phyloP scores from a whole-genome alignment of 2,113 vertebrate species.

The Rhinolophus ferrumequinum region DNA sequence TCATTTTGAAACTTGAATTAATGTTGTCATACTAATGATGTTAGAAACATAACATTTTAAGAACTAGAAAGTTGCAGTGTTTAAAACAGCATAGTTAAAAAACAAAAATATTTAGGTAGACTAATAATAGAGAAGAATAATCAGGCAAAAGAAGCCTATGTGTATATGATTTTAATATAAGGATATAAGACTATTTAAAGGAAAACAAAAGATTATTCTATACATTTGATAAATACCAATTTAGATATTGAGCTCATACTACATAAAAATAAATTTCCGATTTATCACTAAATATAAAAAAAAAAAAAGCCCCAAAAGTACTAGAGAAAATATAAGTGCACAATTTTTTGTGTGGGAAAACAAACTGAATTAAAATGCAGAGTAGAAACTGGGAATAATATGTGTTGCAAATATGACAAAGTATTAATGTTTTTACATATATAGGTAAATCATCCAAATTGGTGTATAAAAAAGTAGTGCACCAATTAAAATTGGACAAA shows the following conservation, averaged over 20 bases:
- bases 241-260: neutral
- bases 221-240: neutral
- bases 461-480: neutral
- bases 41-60: neutral
- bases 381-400: neutral
- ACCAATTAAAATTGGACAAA: neutral
- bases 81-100: neutral
- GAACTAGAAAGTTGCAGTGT: neutral
- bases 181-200: neutral
- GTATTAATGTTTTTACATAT: neutral
- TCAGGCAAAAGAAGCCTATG: neutral
- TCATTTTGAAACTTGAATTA: neutral
- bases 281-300: neutral
- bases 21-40: neutral
- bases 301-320: neutral
- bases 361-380: neutral
- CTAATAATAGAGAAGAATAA: neutral
- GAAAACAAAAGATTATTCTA: neutral
- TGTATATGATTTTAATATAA: neutral
- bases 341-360: neutral
- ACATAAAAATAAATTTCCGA: neutral
- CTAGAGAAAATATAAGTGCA: slow-evolving; percentile 5
- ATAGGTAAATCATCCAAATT: neutral
- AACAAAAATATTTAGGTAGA: neutral
- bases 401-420: neutral